Evolutionary conservation across 2,888 invertebrate genomes (phyloP).

Genomic region (Orthosia gracilis): DNA sequence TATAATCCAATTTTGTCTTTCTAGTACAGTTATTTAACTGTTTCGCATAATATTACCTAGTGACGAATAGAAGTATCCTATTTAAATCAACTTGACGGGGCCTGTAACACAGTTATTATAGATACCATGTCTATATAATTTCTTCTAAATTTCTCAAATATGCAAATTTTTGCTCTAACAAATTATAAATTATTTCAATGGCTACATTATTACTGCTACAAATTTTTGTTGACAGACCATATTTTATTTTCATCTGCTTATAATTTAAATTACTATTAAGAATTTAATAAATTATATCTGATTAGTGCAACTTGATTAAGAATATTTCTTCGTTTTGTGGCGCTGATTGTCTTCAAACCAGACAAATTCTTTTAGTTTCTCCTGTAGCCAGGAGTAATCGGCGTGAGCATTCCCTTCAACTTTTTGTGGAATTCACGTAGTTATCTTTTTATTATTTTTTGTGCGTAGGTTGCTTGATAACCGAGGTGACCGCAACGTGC

Average conservation of each 20-base stretch:
- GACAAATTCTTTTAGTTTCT: slow-evolving; percentile 42
- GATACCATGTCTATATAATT: slow-evolving; percentile 31
- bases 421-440: slow-evolving; percentile 56
- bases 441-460: slow-evolving; percentile 58
- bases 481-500: slow-evolving; percentile 72
- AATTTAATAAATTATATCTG: background rate
- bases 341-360: slow-evolving; percentile 21
- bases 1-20: slow-evolving; percentile 67
- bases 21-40: slow-evolving; percentile 74
- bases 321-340: slow-evolving; percentile 18
- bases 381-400: slow-evolving; percentile 25
- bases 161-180: slow-evolving; percentile 55
- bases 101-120: slow-evolving; percentile 58
- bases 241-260: slow-evolving; percentile 21
- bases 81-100: slow-evolving; percentile 50
- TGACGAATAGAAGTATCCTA: slow-evolving; percentile 57
- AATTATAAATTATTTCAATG: slow-evolving; percentile 43
- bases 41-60: slow-evolving; percentile 64
- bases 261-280: slow-evolving; percentile 5
- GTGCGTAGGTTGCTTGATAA: slow-evolving; percentile 56
- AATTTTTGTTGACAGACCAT: slow-evolving; percentile 14
- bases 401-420: slow-evolving; percentile 38
- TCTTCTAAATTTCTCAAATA: slow-evolving; percentile 37
- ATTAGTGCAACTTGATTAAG: slow-evolving; percentile 10
- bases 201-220: slow-evolving; percentile 29